Base-by-base conservation (phyloP, 1,140 invertebrate species). In the Trypoxylus dichotomus region DNA sequence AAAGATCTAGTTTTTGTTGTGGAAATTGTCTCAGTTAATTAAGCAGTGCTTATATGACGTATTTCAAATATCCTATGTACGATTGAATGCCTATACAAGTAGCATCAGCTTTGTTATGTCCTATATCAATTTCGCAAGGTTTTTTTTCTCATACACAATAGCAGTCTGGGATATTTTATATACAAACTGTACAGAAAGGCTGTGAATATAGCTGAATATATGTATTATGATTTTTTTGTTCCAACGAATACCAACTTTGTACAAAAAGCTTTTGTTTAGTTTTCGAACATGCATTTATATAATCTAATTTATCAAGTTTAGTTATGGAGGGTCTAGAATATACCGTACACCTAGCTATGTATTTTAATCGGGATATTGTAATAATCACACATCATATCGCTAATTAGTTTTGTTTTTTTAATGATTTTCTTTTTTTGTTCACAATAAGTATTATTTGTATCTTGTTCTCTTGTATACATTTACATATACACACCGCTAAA, bases 311-410 rank as follows among this genome's bases (percentile, higher is more conserved):
- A 83, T 82, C 83, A 82, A 78, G 80, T 82, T 54, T 83, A 84
- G 81, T 82, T 83, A 84, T 85, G 85, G 85, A 86, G 85, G 85
- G 84, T 78, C 80, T 81, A 81, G 71, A 80, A 79, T 85, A 86
- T 80, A 79, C 76, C 84, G 77, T 82, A 85, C 84, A 84, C 84
- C 83, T 85, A 86, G 82, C 85, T 83, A 85, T 32, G 32, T 32
- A 32, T 82, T 80, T 81, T 80, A 68, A 76, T 79, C 47, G 37
- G 73, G 60, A 78, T 81, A 82, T 81, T 82, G 82, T 81, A 81
- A 82, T 80, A 77, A 80, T 81, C 41, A 43, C 41, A 43, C 41
- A 74, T 41, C 29, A 71, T 71, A n/a, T 25, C 10, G 13, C 11
- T 71, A 71, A n/a, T 71, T 71, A 27, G 24, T n/a, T n/a, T 25